These are phyloP conservation scores for Malacoraja senta DNA, from an alignment of 2,797 vertebrate genomes.

Conservation along the genomic window DNA sequence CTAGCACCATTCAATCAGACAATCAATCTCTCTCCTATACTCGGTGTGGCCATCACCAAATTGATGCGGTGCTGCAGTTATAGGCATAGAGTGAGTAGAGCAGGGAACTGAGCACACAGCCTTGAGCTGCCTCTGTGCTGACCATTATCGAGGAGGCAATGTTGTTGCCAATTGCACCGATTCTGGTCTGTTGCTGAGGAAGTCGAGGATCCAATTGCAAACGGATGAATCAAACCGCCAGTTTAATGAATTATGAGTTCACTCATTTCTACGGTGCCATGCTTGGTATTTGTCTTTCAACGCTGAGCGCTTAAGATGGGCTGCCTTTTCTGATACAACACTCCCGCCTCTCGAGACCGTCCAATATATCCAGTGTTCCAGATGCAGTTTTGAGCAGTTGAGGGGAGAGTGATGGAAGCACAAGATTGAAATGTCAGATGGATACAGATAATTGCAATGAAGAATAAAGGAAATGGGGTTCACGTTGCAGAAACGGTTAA, in stretches of 20 bases:
- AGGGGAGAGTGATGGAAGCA: neutral
- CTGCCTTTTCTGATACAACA: neutral
- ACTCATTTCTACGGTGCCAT: neutral
- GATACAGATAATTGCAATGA: neutral
- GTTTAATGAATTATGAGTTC: neutral
- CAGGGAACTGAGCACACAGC: too few relatives aligned
- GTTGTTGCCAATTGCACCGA: too few relatives aligned
- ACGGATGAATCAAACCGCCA: neutral
- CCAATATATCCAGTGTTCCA: neutral
- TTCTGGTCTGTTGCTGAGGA: too few relatives aligned
- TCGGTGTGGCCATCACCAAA: too few relatives aligned
- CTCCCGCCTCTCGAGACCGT: neutral
- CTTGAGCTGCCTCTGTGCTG: too few relatives aligned
- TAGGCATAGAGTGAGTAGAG: too few relatives aligned
- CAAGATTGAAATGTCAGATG: neutral
- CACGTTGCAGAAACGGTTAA: neutral
- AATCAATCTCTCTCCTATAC: too few relatives aligned
- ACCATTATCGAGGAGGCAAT: too few relatives aligned
- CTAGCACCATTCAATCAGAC: too few relatives aligned
- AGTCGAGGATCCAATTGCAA: too few relatives aligned
- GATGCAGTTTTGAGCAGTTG: neutral
- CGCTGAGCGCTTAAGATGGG: neutral
- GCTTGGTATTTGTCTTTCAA: neutral
- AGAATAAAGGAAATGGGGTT: neutral
- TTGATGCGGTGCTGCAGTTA: too few relatives aligned